phyloP scores from a whole-genome alignment of 2,797 vertebrate species.

The Cuculus canorus region DNA sequence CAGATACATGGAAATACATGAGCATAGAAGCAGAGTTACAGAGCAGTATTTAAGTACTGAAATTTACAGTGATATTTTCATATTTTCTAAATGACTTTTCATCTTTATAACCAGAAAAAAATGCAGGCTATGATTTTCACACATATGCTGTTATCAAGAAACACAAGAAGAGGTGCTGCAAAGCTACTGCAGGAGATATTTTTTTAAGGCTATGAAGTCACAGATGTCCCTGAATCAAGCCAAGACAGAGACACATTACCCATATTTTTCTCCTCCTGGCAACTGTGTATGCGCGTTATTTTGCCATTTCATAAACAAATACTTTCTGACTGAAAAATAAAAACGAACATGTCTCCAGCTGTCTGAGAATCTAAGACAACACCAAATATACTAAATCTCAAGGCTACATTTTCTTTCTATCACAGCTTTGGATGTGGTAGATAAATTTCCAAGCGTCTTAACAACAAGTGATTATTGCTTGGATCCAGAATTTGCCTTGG shows the following conservation, averaged over 20 bases:
- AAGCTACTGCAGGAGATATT: neutral
- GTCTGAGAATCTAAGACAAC: neutral
- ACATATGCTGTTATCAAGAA: neutral
- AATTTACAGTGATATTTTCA: neutral
- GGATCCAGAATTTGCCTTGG: neutral
- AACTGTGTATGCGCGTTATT: neutral
- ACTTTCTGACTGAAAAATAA: neutral
- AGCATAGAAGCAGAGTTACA: neutral
- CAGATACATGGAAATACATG: neutral
- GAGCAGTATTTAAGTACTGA: neutral
- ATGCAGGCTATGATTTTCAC: neutral
- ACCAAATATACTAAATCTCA: neutral
- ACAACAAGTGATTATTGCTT: neutral
- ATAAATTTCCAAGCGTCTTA: neutral
- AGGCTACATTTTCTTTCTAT: neutral
- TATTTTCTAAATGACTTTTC: neutral
- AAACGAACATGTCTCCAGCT: neutral
- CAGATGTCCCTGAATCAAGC: constrained; percentile 17
- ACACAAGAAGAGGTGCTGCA: neutral
- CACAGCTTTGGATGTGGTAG: neutral
- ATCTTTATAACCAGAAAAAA: neutral
- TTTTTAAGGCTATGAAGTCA: neutral
- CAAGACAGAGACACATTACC: neutral
- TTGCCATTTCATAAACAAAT: constrained; percentile 10
- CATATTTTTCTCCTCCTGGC: neutral